Base-by-base conservation (phyloP, 2,113 vertebrate species). In the Halichoeres trimaculatus region DNA sequence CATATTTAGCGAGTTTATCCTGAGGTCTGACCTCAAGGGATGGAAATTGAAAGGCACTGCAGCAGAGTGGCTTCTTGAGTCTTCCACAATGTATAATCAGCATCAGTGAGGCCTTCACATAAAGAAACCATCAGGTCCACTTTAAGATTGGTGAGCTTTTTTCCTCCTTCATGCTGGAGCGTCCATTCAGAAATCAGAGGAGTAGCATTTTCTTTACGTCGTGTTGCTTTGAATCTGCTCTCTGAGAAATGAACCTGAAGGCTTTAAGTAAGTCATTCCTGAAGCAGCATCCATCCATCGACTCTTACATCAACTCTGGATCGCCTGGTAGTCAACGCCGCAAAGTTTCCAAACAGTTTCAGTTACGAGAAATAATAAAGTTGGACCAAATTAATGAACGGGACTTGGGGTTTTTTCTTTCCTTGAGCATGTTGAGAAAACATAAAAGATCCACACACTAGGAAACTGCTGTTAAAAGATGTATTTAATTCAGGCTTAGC, bases 71-170 rank as follows among this genome's bases (percentile, higher is more conserved):
- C 76, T 84, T 83, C 81, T 80, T 11, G 36, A 76, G 90, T 90
- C 91, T 91, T 89, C 89, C 90, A 85, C 78, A 74, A 76, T 38
- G 56, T 83, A 54, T 86, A 79, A 83, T 90, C 83, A 85, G 13
- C 77, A 71, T 86, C 71, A 80, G 60, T 55, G 60, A 84, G 78
- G 77, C 82, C 68, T 78, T 76, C 78, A 78, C 54, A 43, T 43
- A 13, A 43, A 43, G 41, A 43, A 43, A 43, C 41, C 41, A 43
- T 43, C 41, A 13, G 13, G 41, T 40, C 38, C 38, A 40, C 38
- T 40, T 40, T 40, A 13, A 40, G 38, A 40, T 40, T 40, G 38
- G 12, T 10, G 38, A 10, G 9, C 2, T 40, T 40, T 40, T 13
- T 11, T 41, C 10, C 12, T 16, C 61, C 22, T 55, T 67, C 23